Evolutionary conservation across 2,888 invertebrate genomes (phyloP), one percentile per base, ranked within the genome.

Genomic region (Atethmia centrago): DNA sequence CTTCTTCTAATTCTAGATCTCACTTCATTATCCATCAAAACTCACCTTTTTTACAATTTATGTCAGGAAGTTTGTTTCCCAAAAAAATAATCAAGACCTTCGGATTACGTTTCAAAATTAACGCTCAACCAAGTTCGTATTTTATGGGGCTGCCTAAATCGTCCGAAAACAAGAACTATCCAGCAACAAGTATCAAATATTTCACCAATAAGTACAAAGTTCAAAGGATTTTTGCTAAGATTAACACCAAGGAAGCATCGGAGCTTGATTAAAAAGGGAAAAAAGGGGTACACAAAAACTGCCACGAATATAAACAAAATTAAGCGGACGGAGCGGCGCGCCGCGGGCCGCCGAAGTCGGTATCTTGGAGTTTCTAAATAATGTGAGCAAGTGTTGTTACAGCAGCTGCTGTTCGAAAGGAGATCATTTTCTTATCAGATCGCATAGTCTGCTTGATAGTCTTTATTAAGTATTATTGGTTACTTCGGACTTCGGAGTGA

Each of bases 291-390:
- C 85, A 83, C 83, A 83, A 85, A 67, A 89, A 88, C 75, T 83
- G 68, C 84, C 71, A 79, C 86, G 77, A 80, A 81, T 79, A 84
- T 88, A 85, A 89, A 89, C 83, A 86, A 85, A 82, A 89, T 89
- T 55, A 82, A 69, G 40, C 12, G 59, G 19, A 19, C 4, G 45
- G 31, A 10, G 7, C 53, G 56, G 42, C 21, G 49, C 51, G 56
- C 25, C 31, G 1, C 14, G 25, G 42, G 1, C 14, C n/a, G 42
- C 61, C 31, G 25, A 49, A 42, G 51, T 63, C 61, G n/a, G 59
- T 12, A 58, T 64, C 61, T 65, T 71, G 25, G 58, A 64, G 79
- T 61, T 61, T 55, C 14, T 47, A 53, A 72, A 70, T 75, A 59
- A 78, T 75, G 59, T 53, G 67, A 64, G 49, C 51, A 49, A 77